Evolutionary conservation across 2,888 invertebrate genomes (phyloP), one percentile per base, ranked within the genome.

Genomic region (Metopia argyrocephala): DNA sequence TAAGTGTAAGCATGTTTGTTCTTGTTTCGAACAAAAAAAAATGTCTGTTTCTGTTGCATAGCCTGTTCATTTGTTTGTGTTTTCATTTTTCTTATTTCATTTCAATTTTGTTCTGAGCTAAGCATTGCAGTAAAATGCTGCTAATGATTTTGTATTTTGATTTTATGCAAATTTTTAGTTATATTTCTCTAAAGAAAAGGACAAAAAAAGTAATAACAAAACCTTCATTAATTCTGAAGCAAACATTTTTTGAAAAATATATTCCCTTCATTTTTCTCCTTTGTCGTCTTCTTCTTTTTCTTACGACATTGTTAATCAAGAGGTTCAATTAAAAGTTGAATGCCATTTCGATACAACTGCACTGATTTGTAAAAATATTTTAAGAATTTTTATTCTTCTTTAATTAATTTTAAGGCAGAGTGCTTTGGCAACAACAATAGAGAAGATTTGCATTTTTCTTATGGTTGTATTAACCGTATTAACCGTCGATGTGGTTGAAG

Each of bases 161-260:
- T 84, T 83, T 84, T 84, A 85, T 85, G 84, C 84, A 83, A 85
- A 84, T 84, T 84, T 81, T 82, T 52, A 46, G 50, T 69, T 80
- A 56, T 76, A 50, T 78, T 46, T 76, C 45, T 73, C 48, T 31
- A 48, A 20, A 2, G 20, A 48, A 76, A 48, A 74, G 31, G 15
- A 20, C 5, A 21, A 28, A 52, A 57, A 45, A 21, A 45, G 1
- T 48, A 6, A 28, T 21, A 65, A 3, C 20, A 74, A 68, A 76
- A 52, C n/a, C 69, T 74, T 78, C 78, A 74, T 78, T 74, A 81
- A 78, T 81, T 81, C 74, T 65, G 71, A 66, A 73, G 66, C 71
- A 66, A 66, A 66, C 66, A 73, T 71, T 71, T 65, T 79, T 52
- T 6, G 9, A 52, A 28, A 52, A 65, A 52, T n/a, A 54, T 59